phyloP scores from a whole-genome alignment of 2,797 vertebrate species.

The Serranus cabrilla region DNA sequence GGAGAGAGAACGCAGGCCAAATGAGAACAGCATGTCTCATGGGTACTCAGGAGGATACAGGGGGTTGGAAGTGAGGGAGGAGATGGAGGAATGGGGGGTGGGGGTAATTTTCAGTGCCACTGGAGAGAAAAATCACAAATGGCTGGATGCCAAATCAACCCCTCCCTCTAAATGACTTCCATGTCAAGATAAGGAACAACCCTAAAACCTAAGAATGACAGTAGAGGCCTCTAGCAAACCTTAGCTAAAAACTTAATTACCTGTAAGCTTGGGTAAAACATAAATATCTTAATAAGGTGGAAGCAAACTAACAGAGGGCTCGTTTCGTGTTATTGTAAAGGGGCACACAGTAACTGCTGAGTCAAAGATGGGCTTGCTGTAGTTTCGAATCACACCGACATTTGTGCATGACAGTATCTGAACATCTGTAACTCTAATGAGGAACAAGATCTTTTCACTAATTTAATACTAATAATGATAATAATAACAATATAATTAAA shows the following conservation, averaged over 20 bases:
- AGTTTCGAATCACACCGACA: constrained; percentile 1
- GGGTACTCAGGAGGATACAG: constrained; percentile 59
- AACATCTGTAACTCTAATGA: neutral
- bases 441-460: neutral
- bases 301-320: constrained; percentile 18
- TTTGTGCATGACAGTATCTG: neutral
- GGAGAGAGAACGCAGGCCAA: constrained; percentile 62
- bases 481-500: neutral
- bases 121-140: constrained; percentile 82
- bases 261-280: constrained; percentile 39
- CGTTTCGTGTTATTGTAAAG: neutral
- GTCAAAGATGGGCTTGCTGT: neutral
- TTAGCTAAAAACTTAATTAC: constrained; percentile 54
- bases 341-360: neutral
- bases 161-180: constrained; percentile 85
- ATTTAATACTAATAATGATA: neutral
- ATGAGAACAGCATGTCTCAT: constrained; percentile 69
- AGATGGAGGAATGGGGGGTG: constrained; percentile 45
- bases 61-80: constrained; percentile 57
- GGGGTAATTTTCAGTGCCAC: constrained; percentile 81
- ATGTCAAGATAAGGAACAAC: constrained; percentile 76
- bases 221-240: constrained; percentile 44
- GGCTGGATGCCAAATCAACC: constrained; percentile 79
- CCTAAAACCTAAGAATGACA: constrained; percentile 59
- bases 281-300: constrained; percentile 24